Evolutionary conservation across 23 tunicate species (phyloP).

Genomic region (Styela clava): DNA sequence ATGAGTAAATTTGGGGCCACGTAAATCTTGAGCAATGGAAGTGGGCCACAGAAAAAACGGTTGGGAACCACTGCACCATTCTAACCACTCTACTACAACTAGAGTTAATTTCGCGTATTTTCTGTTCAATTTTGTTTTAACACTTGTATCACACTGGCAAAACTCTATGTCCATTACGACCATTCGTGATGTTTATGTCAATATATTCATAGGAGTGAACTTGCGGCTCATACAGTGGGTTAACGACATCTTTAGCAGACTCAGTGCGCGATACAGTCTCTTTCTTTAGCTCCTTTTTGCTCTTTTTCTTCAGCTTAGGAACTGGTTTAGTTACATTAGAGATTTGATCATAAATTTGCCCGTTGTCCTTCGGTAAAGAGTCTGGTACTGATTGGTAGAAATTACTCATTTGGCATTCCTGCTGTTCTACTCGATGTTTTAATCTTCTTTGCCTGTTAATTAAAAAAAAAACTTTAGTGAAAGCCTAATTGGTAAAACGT

Average conservation of each 20-base stretch:
- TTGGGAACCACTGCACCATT: too few species aligned
- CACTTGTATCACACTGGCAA: neutral
- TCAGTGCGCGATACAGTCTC: neutral
- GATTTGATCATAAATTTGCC: neutral
- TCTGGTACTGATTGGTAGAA: neutral
- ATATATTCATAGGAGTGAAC: neutral
- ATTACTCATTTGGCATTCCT: neutral
- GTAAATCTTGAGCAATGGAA: too few species aligned
- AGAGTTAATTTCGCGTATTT: too few species aligned
- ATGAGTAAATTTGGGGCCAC: too few species aligned
- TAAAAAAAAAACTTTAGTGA: too few species aligned
- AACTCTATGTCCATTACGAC: neutral
- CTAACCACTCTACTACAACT: too few species aligned
- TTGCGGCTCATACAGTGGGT: neutral
- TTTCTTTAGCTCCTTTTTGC: neutral
- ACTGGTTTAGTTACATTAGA: neutral
- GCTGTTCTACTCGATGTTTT: neutral
- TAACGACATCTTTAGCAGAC: neutral
- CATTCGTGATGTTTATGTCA: neutral
- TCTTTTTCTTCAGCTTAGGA: neutral
- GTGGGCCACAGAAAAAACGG: too few species aligned
- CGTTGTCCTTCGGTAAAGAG: neutral
- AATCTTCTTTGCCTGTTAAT: neutral
- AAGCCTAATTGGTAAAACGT: too few species aligned
- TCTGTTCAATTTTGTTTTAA: too few species aligned